Percentiles rank a stretch among this genome's conserved stretches.
Conservation (phyloP, 2,113 vertebrate species). For the Phaethornis superciliosus region DNA sequence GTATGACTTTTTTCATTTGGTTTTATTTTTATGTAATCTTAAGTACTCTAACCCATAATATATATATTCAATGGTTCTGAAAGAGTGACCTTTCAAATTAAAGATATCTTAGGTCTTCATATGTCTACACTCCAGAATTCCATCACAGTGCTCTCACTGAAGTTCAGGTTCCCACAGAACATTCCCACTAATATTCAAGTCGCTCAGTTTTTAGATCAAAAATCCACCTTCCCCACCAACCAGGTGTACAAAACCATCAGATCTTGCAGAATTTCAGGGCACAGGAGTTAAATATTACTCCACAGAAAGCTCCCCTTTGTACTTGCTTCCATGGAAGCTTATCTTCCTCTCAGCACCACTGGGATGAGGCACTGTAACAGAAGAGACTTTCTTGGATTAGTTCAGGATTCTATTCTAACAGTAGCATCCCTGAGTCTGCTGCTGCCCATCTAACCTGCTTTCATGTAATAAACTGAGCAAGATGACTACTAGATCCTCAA, state of each 20-base stretch:
- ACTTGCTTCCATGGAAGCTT: not conserved
- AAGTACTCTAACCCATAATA: not conserved
- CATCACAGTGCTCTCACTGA: not conserved
- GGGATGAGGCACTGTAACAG: not conserved
- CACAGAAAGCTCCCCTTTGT: not conserved
- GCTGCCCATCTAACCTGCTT: not conserved
- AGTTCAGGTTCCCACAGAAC: not conserved
- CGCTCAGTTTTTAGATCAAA: not conserved
- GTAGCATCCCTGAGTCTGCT: not conserved
- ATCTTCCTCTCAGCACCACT: not conserved
- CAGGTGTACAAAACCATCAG: not conserved
- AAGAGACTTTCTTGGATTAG: not conserved
- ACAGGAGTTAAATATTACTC: not conserved
- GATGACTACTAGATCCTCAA: not conserved
- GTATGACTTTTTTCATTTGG: not conserved
- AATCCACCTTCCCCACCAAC: not conserved
- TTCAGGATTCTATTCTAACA: not conserved
- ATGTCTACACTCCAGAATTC: not conserved
- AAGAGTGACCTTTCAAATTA: not conserved
- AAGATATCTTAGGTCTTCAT: not conserved
- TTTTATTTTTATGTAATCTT: not conserved
- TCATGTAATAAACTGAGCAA: not conserved
- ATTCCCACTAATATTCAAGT: not conserved
- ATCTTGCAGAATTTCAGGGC: not conserved
- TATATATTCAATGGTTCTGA: not conserved